Evolutionary conservation across 1,140 invertebrate genomes (phyloP).

Genomic region (Bacillus rossius): DNA sequence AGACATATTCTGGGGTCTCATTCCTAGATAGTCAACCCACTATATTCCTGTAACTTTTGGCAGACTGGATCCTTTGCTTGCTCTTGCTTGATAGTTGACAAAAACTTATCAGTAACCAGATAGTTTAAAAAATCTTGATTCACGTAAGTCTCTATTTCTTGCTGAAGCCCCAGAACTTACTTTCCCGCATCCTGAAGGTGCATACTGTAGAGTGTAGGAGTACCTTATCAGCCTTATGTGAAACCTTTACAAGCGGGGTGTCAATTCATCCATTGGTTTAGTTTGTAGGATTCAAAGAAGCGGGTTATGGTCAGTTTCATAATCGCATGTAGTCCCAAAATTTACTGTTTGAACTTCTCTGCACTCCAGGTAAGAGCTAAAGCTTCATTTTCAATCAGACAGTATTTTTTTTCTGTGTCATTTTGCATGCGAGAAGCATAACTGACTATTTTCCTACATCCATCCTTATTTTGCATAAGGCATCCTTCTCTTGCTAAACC

Average conservation of each 20-base stretch:
- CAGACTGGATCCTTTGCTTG: conserved; percentile 25
- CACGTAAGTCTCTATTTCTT: no score
- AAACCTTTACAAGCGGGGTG: conserved; percentile 37
- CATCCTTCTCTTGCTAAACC: no score
- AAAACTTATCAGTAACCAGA: conserved; percentile 19
- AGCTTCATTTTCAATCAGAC: no score
- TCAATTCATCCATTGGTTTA: conserved; percentile 30
- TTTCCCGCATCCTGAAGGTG: no score
- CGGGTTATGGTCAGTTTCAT: conserved; percentile 35
- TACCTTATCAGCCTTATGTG: conserved; percentile 21
- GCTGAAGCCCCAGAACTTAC: no score
- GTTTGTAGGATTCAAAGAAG: conserved; percentile 24
- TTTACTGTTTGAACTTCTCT: conserved; percentile 20
- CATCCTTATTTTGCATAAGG: no score
- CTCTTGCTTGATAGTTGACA: conserved; percentile 30
- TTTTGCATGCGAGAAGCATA: no score
- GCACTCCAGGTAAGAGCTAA: no score
- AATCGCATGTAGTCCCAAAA: conserved; percentile 22
- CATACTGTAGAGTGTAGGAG: no score
- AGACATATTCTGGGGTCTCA: conserved; percentile 8
- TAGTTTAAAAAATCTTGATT: no score
- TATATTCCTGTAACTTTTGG: conserved; percentile 17
- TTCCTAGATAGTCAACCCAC: conserved; percentile 19
- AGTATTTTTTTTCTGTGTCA: no score
- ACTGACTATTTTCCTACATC: no score